Percentiles rank a stretch among this genome's conserved stretches.
Conservation (phyloP, 2,888 invertebrate genomes). For the Parochlus steinenii region DNA sequence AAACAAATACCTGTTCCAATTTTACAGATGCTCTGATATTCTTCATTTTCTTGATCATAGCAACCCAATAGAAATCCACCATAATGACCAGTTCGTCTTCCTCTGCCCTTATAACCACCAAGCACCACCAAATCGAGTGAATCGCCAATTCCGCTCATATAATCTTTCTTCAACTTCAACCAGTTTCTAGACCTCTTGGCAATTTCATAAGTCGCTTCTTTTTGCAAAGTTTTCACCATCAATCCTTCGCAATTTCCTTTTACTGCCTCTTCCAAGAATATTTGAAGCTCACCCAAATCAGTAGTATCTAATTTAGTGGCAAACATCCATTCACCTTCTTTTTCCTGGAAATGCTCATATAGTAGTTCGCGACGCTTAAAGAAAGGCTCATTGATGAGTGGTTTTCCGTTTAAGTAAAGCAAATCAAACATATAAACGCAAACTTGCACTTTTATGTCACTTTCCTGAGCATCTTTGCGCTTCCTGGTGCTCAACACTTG, state of each 20-base stretch:
- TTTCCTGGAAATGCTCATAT: constrained; percentile 48
- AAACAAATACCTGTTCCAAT: constrained; percentile 34
- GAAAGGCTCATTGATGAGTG: constrained; percentile 68
- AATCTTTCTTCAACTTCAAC: constrained; percentile 96
- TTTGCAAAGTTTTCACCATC: constrained; percentile 89
- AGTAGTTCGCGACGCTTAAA: constrained; percentile 55
- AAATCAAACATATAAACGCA: constrained; percentile 96
- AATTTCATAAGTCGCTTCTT: constrained; percentile 88
- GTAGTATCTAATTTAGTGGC: constrained; percentile 69
- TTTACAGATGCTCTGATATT: constrained; percentile 86
- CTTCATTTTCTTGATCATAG: constrained; percentile 76
- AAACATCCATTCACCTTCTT: constrained; percentile 72
- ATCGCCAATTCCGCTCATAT: constrained; percentile 90
- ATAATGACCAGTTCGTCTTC: constrained; percentile 80
- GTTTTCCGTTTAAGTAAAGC: constrained; percentile 73
- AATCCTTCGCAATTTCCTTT: constrained; percentile 96
- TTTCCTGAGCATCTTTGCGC: constrained; percentile 53
- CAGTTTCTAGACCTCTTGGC: constrained; percentile 88
- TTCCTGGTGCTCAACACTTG: constrained; percentile 91
- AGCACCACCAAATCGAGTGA: constrained; percentile 91
- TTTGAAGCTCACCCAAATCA: constrained; percentile 80
- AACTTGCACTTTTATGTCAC: constrained; percentile 52
- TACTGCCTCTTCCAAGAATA: constrained; percentile 85
- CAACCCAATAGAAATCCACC: constrained; percentile 94
- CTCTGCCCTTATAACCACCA: constrained; percentile 85